phyloP scores from a whole-genome alignment of 2,113 vertebrate species.

The Austrofundulus limnaeus region DNA sequence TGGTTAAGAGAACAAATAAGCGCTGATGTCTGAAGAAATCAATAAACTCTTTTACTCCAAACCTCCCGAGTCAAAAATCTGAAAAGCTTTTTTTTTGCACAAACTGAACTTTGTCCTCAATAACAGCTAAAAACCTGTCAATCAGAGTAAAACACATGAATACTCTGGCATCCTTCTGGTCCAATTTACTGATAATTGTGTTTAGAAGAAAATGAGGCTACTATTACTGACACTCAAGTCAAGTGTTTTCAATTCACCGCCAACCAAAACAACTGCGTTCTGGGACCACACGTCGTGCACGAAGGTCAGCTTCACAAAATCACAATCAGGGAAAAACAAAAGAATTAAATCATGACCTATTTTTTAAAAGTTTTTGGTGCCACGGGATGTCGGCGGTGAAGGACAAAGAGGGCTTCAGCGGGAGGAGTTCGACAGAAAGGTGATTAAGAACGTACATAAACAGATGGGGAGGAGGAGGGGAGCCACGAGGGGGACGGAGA shows the following conservation, averaged over 20 bases:
- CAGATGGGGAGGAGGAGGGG: conserved; percentile 56
- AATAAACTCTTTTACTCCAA: conserved; percentile 33
- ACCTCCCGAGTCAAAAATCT: conserved; percentile 15
- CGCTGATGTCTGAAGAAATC: conserved; percentile 43
- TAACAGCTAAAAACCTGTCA: conserved; percentile 9
- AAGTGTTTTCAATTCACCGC: conserved; percentile 40
- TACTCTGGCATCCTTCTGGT: conserved; percentile 16
- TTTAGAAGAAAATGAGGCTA: conserved; percentile 42
- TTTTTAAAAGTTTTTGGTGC: conserved; percentile 17
- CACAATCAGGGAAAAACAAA: conserved; percentile 14
- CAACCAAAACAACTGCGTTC: conserved; percentile 4
- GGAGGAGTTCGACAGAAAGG: conserved; percentile 32
- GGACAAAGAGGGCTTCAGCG: conserved; percentile 24
- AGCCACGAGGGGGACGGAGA: conserved; percentile 19
- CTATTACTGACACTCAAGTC: conserved; percentile 25
- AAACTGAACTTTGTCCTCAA: no score
- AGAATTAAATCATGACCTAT: background rate
- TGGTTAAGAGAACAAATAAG: conserved; percentile 35
- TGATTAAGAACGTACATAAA: conserved; percentile 39
- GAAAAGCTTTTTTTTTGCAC: background rate
- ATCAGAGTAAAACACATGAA: conserved; percentile 8
- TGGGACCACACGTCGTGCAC: background rate
- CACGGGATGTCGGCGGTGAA: background rate
- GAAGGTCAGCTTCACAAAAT: background rate
- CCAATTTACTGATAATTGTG: no score